Base-by-base conservation (phyloP, 2,113 vertebrate genomes). In the Casuarius casuarius region DNA sequence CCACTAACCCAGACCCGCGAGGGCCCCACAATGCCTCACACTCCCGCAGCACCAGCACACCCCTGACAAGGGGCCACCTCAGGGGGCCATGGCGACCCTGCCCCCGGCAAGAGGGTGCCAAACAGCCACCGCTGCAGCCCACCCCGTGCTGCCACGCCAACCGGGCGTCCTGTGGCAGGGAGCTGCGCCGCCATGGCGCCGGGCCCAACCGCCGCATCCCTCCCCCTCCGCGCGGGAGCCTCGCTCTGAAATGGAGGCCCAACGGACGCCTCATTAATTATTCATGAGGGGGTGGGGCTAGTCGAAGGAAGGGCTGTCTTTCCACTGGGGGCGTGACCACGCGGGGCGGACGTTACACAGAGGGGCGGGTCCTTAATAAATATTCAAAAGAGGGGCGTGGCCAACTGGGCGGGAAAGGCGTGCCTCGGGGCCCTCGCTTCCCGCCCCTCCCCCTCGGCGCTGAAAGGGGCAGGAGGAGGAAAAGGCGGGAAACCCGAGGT, bases 241-340 rank as follows among this genome's bases (percentile, higher is more conserved):
- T 7, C 72, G 0, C 54, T 10, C 26, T 5, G 14, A 68, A 52
- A 62, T 52, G 46, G 63, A 22, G 9, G 40, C 46, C 33, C 8
- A 2, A 4, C 4, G 0, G 2, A 4, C 18, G 23, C 1, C 2
- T 1, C 1, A 3, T 92, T 78, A 28, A 72, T 51, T 95, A 94
- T 94, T 96, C 76, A 90, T 54, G 35, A 89, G 31, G 26, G 71
- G 91, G 95, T 49, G 89, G 48, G 52, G 66, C 22, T 9, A 56
- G 23, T 54, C 52, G 14, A 26, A 54, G 25, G 25, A 12, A 7
- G 46, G 5, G 46, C 46, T 15, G 12, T 46, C 46, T 46, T 17
- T 46, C 15, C 16, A 46, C 46, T 15, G 46, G 46, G 46, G 46
- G 87, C 2, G 73, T 12, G 38, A 0, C 2, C 0, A 0, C 7